Base-by-base conservation (phyloP, 1,140 invertebrate genomes). In the Schlechtendalia chinensis region DNA sequence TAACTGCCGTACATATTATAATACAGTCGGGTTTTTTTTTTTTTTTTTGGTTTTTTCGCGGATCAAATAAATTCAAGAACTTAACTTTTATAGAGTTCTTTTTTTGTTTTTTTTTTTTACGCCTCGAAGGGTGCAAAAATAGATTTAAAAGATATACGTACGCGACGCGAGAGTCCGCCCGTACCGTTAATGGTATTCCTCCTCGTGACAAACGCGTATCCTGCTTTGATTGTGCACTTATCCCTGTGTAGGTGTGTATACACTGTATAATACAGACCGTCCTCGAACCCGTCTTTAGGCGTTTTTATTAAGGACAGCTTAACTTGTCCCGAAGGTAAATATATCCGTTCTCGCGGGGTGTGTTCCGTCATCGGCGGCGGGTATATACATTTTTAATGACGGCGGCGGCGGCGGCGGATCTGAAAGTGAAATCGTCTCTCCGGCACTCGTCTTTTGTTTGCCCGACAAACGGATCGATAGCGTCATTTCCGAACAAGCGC, bases 301-400 rank as follows among this genome's bases (percentile, higher is more conserved):
- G 74, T 77, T 77, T n/a, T 77, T 77, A 77, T 77, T 77, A 77
- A 77, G 74, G 54, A 77, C 54, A 77, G 74, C 74, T 74, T 58
- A 74, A 74, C 71, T 58, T 77, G 74, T 77, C 74, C 74, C n/a
- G n/a, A 61, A 77, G 74, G 56, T 77, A 77, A 59, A 77, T 77
- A 77, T 77, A 77, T 61, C 56, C 54, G 54, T 77, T 59, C 12
- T 39, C 32, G 32, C 32, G 32, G 32, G 32, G 47, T 11, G 32
- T 59, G 74, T 77, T 77, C 74, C 74, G 24, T 77, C 74, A 77
- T 77, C 53, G 74, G 45, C 17, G 53, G 56, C n/a, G 53, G 72
- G 29, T 77, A 77, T 77, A 77, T 77, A 58, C 74, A 77, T 77
- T 77, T 77, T 77, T 77, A 77, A 77, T 77, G 74, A 59, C 74